A percentile compares a stretch with the other conserved stretches of the same genome.
Conservation (phyloP, 2,113 vertebrate species). For the Lampris incognitus region DNA sequence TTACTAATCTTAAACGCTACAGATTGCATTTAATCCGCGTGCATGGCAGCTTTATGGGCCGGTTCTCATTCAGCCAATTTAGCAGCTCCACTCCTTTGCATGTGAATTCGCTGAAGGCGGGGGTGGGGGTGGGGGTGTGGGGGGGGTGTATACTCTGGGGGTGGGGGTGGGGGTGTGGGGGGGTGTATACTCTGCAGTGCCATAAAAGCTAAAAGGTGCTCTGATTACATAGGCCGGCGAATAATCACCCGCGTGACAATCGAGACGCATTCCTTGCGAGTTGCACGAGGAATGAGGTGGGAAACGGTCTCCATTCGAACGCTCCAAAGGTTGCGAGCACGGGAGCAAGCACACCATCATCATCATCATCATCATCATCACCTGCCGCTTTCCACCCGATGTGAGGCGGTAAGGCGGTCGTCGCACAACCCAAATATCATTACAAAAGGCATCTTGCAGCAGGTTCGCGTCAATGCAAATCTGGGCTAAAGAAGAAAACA, state of each 20-base stretch:
- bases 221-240: too few species aligned
- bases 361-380: slow-evolving; percentile 28
- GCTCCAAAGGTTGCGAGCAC: background rate
- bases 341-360: too few species aligned
- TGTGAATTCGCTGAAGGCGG: slow-evolving; percentile 34
- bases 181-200: slow-evolving; percentile 41
- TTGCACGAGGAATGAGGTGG: background rate
- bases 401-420: background rate
- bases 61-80: slow-evolving; percentile 74
- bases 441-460: slow-evolving; percentile 6
- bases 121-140: too few species aligned
- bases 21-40: slow-evolving; percentile 72
- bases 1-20: background rate
- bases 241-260: too few species aligned
- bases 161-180: too few species aligned
- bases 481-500: background rate
- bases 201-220: slow-evolving; percentile 21
- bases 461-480: background rate
- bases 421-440: background rate
- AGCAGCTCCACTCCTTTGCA: slow-evolving; percentile 53
- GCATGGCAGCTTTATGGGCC: slow-evolving; percentile 52
- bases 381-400: slow-evolving; percentile 44
- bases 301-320: slow-evolving; percentile 10
- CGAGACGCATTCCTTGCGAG: background rate
- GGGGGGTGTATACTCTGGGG: too few species aligned